Evolutionary conservation across 2,888 invertebrate genomes (phyloP), one percentile per base, ranked within the genome.

Genomic region (Cremastinae sp.): DNA sequence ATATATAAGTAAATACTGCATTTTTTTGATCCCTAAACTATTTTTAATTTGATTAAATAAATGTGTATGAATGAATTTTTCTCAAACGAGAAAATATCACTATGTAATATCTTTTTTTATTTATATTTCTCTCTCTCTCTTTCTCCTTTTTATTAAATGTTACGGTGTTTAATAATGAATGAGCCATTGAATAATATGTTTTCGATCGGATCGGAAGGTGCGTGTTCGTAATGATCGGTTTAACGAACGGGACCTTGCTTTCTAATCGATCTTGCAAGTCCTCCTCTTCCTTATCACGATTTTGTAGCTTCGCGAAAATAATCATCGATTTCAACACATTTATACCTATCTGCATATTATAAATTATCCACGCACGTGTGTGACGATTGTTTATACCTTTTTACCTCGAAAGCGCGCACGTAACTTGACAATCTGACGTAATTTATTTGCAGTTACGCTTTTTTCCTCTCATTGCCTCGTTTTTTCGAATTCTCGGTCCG

Each of bases 281-380:
- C 68, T 76, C 64, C 72, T 76, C 76, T 76, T 76, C 76, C 76
- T 76, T 76, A 73, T 73, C 76, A 75, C 75, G 72, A 72, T 75
- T 75, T 76, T 64, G 72, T 76, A 73, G 72, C 73, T 76, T 69
- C 20, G 41, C 62, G 34, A 74, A 38, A 69, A 28, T 16, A 51
- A 41, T 2, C 18, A 43, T 65, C 22, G 28, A 45, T 45, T 51
- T 18, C 38, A 38, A n/a, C 38, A 64, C 34, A 51, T 16, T 20
- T 18, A n/a, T 28, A 47, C n/a, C n/a, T 14, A 61, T 28, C 5
- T 28, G 28, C 28, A 28, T 28, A 28, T 28, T 28, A 28, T 28
- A 5, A 2, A 28, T 28, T 28, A 28, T 28, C 5, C 2, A 28
- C 28, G 28, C 28, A 28, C 28, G 5, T 28, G 28, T 28, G 28